These are phyloP conservation scores for Tenualosa thibaudeaui DNA, from an alignment of 2,797 vertebrate species.

Conservation along the genomic window DNA sequence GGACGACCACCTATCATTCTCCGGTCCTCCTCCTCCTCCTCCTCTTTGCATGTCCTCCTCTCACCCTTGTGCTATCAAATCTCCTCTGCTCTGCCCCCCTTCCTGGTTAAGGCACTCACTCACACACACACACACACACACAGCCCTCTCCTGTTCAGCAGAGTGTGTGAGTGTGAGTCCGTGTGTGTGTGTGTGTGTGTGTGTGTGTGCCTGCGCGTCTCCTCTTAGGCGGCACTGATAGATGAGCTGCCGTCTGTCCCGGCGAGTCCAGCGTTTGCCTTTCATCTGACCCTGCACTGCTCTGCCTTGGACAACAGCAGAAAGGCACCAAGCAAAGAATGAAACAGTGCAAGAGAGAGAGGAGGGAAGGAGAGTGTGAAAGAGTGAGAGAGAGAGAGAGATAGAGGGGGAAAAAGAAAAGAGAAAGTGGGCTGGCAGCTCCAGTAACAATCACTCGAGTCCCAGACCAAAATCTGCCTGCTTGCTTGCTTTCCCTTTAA, in stretches of 20 bases:
- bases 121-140: conserved; percentile 62
- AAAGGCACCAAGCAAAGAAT: neutral
- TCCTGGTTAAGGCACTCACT: neutral
- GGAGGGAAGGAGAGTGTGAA: conserved; percentile 33
- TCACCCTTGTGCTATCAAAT: neutral
- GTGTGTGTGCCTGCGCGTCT: conserved; percentile 52
- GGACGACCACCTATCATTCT: conserved; percentile 55
- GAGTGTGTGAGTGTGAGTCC: neutral
- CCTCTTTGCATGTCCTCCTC: conserved; percentile 61
- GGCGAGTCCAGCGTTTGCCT: conserved; percentile 82
- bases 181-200: neutral
- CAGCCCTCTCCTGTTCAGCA: conserved; percentile 63
- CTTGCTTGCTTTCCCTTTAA: conserved; percentile 93
- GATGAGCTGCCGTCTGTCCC: conserved; percentile 55
- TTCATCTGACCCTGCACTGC: conserved; percentile 83
- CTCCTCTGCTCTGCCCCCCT: conserved; percentile 23
- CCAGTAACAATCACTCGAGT: conserved; percentile 46
- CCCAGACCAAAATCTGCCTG: conserved; percentile 77
- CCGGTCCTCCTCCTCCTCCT: conserved; percentile 53
- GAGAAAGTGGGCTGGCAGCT: conserved; percentile 59
- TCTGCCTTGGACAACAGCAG: conserved; percentile 64
- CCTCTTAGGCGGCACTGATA: conserved; percentile 55
- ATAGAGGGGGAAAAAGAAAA: conserved; percentile 58
- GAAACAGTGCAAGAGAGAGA: conserved; percentile 37
- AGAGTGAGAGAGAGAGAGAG: conserved; percentile 57